These are phyloP conservation scores for Cheumatopsyche charites DNA, from an alignment of 1,140 invertebrate genomes.

Conservation along the genomic window DNA sequence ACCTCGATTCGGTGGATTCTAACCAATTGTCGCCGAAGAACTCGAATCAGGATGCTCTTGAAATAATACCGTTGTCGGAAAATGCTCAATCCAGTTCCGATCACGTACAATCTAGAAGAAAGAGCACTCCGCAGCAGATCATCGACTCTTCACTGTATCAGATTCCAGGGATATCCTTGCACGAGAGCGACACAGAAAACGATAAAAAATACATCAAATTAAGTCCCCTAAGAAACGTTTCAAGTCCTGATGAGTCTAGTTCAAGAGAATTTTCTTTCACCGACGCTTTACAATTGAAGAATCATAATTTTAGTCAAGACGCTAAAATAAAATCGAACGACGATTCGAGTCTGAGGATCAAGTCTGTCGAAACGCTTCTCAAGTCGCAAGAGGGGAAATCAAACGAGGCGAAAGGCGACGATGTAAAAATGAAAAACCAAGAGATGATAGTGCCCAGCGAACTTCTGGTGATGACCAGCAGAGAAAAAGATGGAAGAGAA, in stretches of 20 bases:
- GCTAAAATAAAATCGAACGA: slow-evolving; percentile 32
- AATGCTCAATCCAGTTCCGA: slow-evolving; percentile 29
- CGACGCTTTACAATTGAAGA: slow-evolving; percentile 29
- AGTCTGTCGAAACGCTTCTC: slow-evolving; percentile 33
- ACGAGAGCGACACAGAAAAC: slow-evolving; percentile 38
- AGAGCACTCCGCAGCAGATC: slow-evolving; percentile 44
- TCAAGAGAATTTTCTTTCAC: slow-evolving; percentile 39
- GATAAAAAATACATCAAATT: slow-evolving; percentile 36
- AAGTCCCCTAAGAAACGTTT: slow-evolving; percentile 35
- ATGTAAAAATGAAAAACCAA: slow-evolving; percentile 32
- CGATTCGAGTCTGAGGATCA: slow-evolving; percentile 34
- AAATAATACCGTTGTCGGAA: slow-evolving; percentile 43
- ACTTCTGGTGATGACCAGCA: slow-evolving; percentile 37
- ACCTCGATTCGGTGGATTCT: slow-evolving; percentile 44
- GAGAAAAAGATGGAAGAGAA: slow-evolving; percentile 39
- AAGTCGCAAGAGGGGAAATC: slow-evolving; percentile 34
- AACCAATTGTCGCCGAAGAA: slow-evolving; percentile 37
- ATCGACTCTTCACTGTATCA: slow-evolving; percentile 33
- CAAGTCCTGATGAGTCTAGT: slow-evolving; percentile 43
- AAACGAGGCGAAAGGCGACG: slow-evolving; percentile 15
- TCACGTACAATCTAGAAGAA: slow-evolving; percentile 39
- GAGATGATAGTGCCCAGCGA: slow-evolving; percentile 41
- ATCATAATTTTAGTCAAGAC: slow-evolving; percentile 10
- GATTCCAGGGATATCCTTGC: slow-evolving; percentile 13
- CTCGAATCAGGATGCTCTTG: slow-evolving; percentile 32